Conservation (phyloP, 2,888 invertebrate genomes). For the Hyppa rectilinea region DNA sequence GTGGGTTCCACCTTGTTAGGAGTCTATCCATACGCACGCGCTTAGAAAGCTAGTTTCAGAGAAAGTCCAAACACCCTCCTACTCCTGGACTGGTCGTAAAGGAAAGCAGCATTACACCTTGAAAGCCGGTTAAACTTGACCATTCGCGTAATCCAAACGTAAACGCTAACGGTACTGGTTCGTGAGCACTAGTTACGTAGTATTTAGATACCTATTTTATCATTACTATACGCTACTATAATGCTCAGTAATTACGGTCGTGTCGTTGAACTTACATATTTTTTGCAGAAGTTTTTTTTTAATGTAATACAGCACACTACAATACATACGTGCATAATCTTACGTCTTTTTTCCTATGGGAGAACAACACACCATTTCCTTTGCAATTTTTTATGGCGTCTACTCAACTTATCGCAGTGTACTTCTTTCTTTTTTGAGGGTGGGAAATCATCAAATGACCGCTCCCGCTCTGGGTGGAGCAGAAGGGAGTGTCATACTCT, state of each 20-base stretch:
- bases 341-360: too few species aligned
- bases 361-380: too few species aligned
- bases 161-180: constrained; percentile 36
- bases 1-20: background rate
- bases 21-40: background rate
- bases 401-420: too few species aligned
- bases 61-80: background rate
- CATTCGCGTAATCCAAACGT: constrained; percentile 28
- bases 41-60: background rate
- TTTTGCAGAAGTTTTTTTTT: constrained; percentile 9
- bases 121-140: constrained; percentile 23
- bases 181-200: constrained; percentile 31
- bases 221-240: constrained; percentile 7
- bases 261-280: constrained; percentile 24
- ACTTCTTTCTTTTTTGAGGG: too few species aligned
- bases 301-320: too few species aligned
- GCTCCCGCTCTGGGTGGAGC: too few species aligned
- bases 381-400: background rate
- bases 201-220: constrained; percentile 39
- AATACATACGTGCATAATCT: too few species aligned
- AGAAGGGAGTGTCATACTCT: too few species aligned
- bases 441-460: too few species aligned
- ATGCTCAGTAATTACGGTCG: background rate
- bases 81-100: background rate
- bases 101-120: background rate